Base-by-base conservation (phyloP, 2,888 invertebrate genomes). In the Oscheius sp. region DNA sequence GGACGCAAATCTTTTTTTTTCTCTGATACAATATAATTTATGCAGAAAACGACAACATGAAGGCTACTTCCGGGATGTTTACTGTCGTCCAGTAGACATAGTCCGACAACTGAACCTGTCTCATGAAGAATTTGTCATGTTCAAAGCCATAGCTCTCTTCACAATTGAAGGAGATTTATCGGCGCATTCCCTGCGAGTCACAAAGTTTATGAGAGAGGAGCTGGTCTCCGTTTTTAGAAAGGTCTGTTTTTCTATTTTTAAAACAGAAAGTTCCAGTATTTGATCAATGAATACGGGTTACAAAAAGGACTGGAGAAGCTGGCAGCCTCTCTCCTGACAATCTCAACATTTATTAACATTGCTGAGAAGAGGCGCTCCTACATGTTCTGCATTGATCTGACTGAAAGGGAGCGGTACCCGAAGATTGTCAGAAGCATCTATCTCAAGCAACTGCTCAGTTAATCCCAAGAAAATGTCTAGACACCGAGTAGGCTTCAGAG, bases 131-230 rank as follows among this genome's bases (percentile, higher is more conserved):
- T 82, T 78, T 37, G 76, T 76, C 2, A 75, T 84, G 13, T 76
- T 84, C 74, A 84, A 82, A 63, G 76, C 84, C 0, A 76, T 84
- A 37, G 76, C 75, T 9, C 59, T 84, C 0, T 84, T 84, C 55
- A 72, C 75, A 29, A 5, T 42, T 21, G 37, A 35, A 9, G 48
- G 29, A n/a, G 48, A 63, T 47, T 9, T 63, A 5, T 32, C 21
- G 42, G 3, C 13, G 7, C 10, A 63, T 5, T 29, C 33, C 63
- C 29, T 13, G 7, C 35, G n/a, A 63, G 13, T 63, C 37, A 29
- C 33, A 10, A 35, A 63, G 32, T 13, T 21, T 11, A 37, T 11
- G 29, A 35, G 63, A 29, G 63, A 47, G 21, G 47, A 47, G 9
- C 47, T 63, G 47, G 21, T 29, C 13, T n/a, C 7, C n/a, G 9